A percentile compares a stretch with the other conserved stretches of the same genome.
Evolutionary conservation across 2,113 vertebrate genomes (phyloP).

Genomic region (Erythrocercus mccallii): DNA sequence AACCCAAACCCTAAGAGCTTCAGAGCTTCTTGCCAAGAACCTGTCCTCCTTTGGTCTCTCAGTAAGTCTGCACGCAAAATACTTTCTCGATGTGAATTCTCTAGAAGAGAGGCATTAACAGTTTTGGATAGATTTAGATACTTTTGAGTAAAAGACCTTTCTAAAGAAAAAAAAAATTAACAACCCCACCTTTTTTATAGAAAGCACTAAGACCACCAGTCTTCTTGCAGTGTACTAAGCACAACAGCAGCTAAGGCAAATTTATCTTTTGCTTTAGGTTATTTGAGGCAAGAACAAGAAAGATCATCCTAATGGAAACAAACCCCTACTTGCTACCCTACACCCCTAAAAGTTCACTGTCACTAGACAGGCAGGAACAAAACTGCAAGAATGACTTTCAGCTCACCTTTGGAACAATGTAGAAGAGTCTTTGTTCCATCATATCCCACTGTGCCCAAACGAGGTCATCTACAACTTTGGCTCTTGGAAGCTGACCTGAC

Average conservation of each 20-base stretch:
- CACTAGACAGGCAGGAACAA: not conserved
- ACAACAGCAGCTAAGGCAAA: not conserved
- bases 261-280: not conserved
- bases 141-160: not conserved
- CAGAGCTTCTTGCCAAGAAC: not conserved
- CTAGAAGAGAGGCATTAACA: not conserved
- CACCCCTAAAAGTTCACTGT: not conserved
- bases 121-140: not conserved
- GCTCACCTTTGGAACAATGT: slow-evolving; percentile 80
- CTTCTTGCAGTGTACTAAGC: not conserved
- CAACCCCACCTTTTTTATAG: not conserved
- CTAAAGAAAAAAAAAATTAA: not conserved
- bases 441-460: slow-evolving; percentile 93
- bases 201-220: not conserved
- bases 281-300: not conserved
- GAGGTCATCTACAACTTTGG: slow-evolving; percentile 86
- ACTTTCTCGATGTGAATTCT: not conserved
- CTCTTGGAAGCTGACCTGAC: slow-evolving; percentile 78
- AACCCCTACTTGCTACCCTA: not conserved
- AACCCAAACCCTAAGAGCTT: not conserved
- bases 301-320: not conserved
- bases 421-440: slow-evolving; percentile 87
- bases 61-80: not conserved
- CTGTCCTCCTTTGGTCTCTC: not conserved
- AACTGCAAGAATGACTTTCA: not conserved